phyloP scores from a whole-genome alignment of 2,113 vertebrate species.

The Mustelus asterias region DNA sequence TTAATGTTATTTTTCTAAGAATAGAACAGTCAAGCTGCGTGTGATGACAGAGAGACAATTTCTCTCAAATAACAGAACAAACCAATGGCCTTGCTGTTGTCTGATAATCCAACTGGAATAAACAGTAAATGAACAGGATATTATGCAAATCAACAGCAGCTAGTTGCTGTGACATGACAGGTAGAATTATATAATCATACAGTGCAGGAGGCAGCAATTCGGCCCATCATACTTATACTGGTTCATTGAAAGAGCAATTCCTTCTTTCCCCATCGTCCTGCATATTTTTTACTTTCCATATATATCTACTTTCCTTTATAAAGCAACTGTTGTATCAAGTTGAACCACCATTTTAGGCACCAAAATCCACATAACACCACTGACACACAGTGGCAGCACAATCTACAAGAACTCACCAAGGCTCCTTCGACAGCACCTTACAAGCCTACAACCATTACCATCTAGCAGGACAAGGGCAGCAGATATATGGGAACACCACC shows the following conservation, averaged over 20 bases:
- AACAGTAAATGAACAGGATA: background rate
- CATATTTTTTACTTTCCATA: background rate
- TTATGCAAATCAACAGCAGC: background rate
- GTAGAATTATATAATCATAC: background rate
- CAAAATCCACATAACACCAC: background rate
- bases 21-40: background rate
- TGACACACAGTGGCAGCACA: too few species aligned
- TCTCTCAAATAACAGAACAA: background rate
- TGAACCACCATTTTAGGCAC: background rate
- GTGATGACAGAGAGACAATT: background rate
- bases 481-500: too few species aligned
- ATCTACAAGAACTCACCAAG: too few species aligned
- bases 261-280: background rate
- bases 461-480: too few species aligned
- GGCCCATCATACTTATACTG: background rate
- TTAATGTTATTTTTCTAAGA: background rate
- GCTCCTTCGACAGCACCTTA: too few species aligned
- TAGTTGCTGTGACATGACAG: background rate
- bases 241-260: background rate
- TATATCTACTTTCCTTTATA: background rate
- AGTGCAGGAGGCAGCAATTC: background rate
- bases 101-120: background rate
- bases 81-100: background rate
- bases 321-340: background rate
- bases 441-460: too few species aligned